These are phyloP conservation scores for Macropus fuliginosus DNA, from an alignment of 2,797 vertebrate species.

Conservation along the genomic window DNA sequence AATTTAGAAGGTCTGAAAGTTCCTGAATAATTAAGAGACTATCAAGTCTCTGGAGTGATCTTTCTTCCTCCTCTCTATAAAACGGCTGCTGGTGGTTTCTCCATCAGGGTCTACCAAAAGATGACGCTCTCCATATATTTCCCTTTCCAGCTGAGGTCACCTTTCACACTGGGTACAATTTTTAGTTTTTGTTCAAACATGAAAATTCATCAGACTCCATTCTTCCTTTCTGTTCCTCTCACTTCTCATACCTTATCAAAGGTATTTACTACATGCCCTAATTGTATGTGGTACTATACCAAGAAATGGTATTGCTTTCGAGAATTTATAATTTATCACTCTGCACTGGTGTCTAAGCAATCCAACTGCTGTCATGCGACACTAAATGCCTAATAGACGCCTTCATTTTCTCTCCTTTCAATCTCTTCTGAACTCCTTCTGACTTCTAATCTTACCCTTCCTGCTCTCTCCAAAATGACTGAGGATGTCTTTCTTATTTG, in stretches of 20 bases:
- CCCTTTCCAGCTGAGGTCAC: too few relatives aligned
- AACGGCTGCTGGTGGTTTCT: not conserved
- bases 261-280: not conserved
- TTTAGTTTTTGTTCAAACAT: not conserved
- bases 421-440: too few relatives aligned
- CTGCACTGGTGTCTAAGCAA: not conserved
- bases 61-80: not conserved
- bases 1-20: not conserved
- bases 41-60: not conserved
- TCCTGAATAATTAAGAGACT: not conserved
- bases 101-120: not conserved
- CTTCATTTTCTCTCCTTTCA: too few relatives aligned
- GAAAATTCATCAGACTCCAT: not conserved
- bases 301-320: not conserved
- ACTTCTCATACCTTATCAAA: not conserved
- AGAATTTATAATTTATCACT: too few relatives aligned
- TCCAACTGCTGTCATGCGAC: not conserved
- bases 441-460: too few relatives aligned
- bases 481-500: too few relatives aligned
- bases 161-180: too few relatives aligned
- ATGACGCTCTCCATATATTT: not conserved
- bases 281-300: not conserved
- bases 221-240: not conserved
- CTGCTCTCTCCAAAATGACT: too few relatives aligned
- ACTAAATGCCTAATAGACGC: not conserved